A percentile compares a stretch with the other conserved stretches of the same genome.
These are phyloP conservation scores for Synchiropus splendidus DNA, from an alignment of 2,113 vertebrate genomes.

Conservation along the genomic window DNA sequence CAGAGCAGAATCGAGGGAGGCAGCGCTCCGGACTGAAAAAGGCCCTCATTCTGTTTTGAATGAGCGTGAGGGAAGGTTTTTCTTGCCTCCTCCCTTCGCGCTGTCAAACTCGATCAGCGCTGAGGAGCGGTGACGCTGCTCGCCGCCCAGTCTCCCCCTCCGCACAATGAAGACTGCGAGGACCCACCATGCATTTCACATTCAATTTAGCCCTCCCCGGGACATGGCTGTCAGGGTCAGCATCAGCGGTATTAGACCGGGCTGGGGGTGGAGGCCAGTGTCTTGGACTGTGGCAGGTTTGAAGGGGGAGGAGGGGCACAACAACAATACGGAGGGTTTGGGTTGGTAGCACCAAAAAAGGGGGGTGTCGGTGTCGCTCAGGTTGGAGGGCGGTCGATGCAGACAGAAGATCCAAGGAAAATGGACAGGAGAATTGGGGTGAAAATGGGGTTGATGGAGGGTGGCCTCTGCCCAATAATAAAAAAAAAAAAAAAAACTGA, in stretches of 20 bases:
- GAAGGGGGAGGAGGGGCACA: constrained; percentile 29
- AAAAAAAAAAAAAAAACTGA: constrained; percentile 59
- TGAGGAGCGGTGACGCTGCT: constrained; percentile 68
- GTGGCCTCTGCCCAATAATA: constrained; percentile 56
- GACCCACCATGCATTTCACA: constrained; percentile 98
- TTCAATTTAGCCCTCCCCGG: constrained; percentile 94
- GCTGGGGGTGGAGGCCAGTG: constrained; percentile 52
- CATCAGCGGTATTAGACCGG: constrained; percentile 46
- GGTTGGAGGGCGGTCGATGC: constrained; percentile 41
- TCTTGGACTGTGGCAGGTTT: constrained; percentile 53
- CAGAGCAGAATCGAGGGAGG: constrained; percentile 24
- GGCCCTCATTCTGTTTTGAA: constrained; percentile 89
- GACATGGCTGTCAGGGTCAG: constrained; percentile 67
- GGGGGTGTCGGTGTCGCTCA: constrained; percentile 40
- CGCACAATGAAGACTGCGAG: constrained; percentile 85
- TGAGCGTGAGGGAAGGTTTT: constrained; percentile 69
- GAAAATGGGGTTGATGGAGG: constrained; percentile 60
- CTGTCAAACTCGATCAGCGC: constrained; percentile 99
- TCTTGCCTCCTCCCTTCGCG: constrained; percentile 86
- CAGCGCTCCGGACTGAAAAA: constrained; percentile 75
- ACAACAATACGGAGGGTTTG: constrained; percentile 48
- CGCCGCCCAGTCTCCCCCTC: constrained; percentile 65
- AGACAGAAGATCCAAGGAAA: constrained; percentile 52
- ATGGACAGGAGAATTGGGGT: constrained; percentile 61
- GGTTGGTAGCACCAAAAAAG: constrained; percentile 29